These are phyloP conservation scores for Tangara arthus DNA, from an alignment of 2,797 vertebrate species.

Conservation along the genomic window DNA sequence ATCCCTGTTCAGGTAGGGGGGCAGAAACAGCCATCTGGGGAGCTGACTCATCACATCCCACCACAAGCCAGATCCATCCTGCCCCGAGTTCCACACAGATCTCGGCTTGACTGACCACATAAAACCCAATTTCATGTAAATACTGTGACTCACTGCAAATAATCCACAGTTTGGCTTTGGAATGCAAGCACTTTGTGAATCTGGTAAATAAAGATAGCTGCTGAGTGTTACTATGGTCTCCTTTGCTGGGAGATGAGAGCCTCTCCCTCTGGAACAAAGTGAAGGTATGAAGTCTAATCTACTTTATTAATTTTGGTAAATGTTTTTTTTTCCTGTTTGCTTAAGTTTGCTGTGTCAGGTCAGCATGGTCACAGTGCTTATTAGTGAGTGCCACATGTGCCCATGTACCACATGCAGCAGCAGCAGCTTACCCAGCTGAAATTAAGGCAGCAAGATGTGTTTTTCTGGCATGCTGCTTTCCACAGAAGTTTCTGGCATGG, in stretches of 20 bases:
- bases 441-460: not conserved
- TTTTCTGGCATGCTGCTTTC: not conserved
- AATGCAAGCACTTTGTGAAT: not conserved
- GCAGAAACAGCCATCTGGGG: not conserved
- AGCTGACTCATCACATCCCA: not conserved
- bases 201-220: not conserved
- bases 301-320: not conserved
- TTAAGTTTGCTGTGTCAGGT: not conserved
- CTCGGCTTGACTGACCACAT: not conserved
- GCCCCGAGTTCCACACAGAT: rapidly evolving
- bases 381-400: not conserved
- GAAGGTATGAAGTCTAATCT: not conserved
- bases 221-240: not conserved
- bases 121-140: not conserved
- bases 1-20: not conserved
- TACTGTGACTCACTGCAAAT: not conserved
- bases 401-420: rapidly evolving
- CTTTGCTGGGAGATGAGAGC: not conserved
- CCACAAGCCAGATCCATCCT: not conserved
- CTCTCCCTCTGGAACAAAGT: not conserved
- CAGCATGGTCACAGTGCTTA: not conserved
- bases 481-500: not conserved
- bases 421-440: not conserved
- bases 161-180: not conserved
- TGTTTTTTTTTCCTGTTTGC: not conserved